phyloP scores from a whole-genome alignment of 2,888 invertebrate genomes.

The Caenorhabditis sulstoni region DNA sequence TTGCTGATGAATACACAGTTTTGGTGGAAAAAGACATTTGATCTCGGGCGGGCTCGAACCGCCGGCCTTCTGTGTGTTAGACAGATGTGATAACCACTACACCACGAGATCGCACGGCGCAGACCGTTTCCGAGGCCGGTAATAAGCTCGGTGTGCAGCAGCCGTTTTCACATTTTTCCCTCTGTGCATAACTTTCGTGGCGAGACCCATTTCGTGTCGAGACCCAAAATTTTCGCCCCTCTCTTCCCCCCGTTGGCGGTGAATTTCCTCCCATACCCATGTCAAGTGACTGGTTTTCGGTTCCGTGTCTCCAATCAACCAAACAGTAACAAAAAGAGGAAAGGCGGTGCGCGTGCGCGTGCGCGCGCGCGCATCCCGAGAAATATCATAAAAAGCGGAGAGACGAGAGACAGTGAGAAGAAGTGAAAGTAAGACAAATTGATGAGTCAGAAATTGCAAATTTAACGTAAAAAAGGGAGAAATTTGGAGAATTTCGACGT shows the following conservation, averaged over 20 bases:
- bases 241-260: too few relatives aligned
- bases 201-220: too few relatives aligned
- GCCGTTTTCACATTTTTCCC: too few relatives aligned
- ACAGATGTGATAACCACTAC: slow-evolving; percentile 14
- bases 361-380: too few relatives aligned
- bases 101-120: slow-evolving; percentile 5
- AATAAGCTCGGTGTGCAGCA: too few relatives aligned
- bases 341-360: too few relatives aligned
- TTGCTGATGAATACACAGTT: slow-evolving; percentile 12
- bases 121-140: too few relatives aligned
- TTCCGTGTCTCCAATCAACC: slow-evolving; percentile 11
- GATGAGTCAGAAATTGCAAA: too few relatives aligned
- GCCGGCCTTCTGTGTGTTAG: slow-evolving; percentile 78
- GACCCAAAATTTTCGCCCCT: too few relatives aligned
- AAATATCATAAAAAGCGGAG: background rate
- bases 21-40: slow-evolving; percentile 51
- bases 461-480: too few relatives aligned
- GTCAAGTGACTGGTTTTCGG: slow-evolving; percentile 36
- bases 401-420: background rate
- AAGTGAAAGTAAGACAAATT: background rate
- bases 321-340: slow-evolving; percentile 15
- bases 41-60: slow-evolving; percentile 79
- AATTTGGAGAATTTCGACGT: too few relatives aligned
- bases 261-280: slow-evolving; percentile 6
- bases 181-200: too few relatives aligned